These are phyloP conservation scores for Aleiodes sp. DNA, from an alignment of 1,140 invertebrate genomes.

Conservation along the genomic window DNA sequence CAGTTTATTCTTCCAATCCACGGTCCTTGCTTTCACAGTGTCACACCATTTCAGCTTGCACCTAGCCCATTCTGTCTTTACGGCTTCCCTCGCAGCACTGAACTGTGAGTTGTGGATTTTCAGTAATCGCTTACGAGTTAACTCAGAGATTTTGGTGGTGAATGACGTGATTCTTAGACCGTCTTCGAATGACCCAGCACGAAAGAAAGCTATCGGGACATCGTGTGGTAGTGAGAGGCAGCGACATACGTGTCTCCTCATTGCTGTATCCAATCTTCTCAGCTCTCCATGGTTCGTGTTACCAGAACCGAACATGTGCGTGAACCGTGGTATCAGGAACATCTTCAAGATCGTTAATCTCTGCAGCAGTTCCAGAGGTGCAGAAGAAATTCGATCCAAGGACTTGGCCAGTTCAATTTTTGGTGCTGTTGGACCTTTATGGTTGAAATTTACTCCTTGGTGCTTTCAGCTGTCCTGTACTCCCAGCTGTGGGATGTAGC, in stretches of 20 bases:
- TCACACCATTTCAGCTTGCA: neutral
- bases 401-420: neutral
- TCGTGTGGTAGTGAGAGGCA: slow-evolving; percentile 40
- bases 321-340: slow-evolving; percentile 33
- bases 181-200: slow-evolving; percentile 2
- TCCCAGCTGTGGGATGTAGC: neutral
- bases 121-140: neutral
- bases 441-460: slow-evolving; percentile 19
- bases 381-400: slow-evolving; percentile 21
- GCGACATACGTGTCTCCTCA: slow-evolving; percentile 20
- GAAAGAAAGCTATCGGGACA: slow-evolving; percentile 35
- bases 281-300: slow-evolving; percentile 14
- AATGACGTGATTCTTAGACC: neutral
- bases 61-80: neutral
- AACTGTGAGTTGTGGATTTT: neutral
- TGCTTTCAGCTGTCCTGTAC: slow-evolving; percentile 17
- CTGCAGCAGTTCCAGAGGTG: slow-evolving; percentile 51
- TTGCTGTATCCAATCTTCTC: slow-evolving; percentile 12
- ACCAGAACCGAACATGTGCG: slow-evolving; percentile 31
- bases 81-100: neutral
- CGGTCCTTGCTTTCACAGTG: neutral
- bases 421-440: neutral
- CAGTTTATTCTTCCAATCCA: neutral
- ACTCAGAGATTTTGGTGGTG: neutral
- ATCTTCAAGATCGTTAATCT: slow-evolving; percentile 37